Evolutionary conservation across 2,113 vertebrate genomes (phyloP).

Genomic region (Menidia beryllina): DNA sequence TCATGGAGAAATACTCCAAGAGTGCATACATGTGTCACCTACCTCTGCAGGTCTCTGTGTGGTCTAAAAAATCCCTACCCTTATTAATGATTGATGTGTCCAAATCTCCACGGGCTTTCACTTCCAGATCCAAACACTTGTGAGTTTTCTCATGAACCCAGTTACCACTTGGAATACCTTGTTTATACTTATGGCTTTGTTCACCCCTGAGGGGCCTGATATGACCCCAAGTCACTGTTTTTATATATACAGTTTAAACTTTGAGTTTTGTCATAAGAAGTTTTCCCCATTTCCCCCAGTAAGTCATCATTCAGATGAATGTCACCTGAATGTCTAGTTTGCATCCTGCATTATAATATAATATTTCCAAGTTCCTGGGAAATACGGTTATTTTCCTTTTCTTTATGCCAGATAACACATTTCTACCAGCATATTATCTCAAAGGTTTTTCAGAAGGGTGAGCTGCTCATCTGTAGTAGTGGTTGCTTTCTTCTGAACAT

Average conservation of each 20-base stretch:
- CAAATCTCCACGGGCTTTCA: constrained; percentile 50
- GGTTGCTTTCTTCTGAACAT: constrained; percentile 48
- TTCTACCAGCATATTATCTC: constrained; percentile 48
- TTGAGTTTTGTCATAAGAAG: background rate
- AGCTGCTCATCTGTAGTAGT: constrained; percentile 19
- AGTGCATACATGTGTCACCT: constrained; percentile 35
- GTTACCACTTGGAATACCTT: constrained; percentile 28
- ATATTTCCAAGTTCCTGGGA: background rate
- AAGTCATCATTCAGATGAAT: background rate
- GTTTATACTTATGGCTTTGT: constrained; percentile 38
- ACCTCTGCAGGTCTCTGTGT: constrained; percentile 32
- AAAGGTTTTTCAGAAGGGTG: constrained; percentile 55
- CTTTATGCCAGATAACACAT: background rate
- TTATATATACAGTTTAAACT: background rate
- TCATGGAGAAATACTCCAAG: constrained; percentile 26
- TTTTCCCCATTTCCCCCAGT: background rate
- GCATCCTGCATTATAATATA: background rate
- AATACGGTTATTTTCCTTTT: constrained; percentile 1
- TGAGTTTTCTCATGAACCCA: constrained; percentile 30
- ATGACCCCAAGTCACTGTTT: background rate
- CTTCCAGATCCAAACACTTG: constrained; percentile 47
- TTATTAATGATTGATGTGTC: constrained; percentile 66
- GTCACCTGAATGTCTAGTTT: background rate
- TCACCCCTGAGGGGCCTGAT: constrained; percentile 2
- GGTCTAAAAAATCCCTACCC: constrained; percentile 29